These are phyloP conservation scores for Pseudococcus longispinus DNA, from an alignment of 2,888 invertebrate genomes.

Conservation along the genomic window DNA sequence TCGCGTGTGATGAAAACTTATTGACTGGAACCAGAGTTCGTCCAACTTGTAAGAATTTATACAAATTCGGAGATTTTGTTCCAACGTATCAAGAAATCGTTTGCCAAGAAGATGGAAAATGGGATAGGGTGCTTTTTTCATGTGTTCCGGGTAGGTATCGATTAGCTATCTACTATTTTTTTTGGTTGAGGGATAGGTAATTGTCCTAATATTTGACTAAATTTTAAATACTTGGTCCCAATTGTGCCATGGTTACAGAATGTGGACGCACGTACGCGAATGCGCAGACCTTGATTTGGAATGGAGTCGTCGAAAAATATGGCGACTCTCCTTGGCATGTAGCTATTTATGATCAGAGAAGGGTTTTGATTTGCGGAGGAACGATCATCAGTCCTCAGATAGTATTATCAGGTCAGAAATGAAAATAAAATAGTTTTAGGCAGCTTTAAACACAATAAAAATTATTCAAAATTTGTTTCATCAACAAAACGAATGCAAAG, in stretches of 20 bases:
- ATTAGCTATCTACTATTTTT: too few relatives aligned
- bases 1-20: slow-evolving; percentile 2
- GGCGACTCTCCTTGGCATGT: slow-evolving; percentile 3
- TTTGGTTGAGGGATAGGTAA: neutral
- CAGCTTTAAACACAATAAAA: too few relatives aligned
- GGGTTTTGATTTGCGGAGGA: slow-evolving; percentile 47
- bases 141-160: slow-evolving; percentile 12
- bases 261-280: slow-evolving; percentile 6
- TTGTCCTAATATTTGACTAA: neutral
- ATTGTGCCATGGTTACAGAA: neutral
- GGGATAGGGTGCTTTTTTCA: neutral
- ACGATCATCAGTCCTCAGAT: slow-evolving; percentile 29
- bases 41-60: neutral
- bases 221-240: neutral
- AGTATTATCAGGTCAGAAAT: slow-evolving; percentile 40
- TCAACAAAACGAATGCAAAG: too few relatives aligned
- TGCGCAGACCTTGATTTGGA: neutral
- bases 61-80: neutral
- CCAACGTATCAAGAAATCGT: neutral
- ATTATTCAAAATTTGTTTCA: neutral
- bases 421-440: neutral
- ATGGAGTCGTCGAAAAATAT: neutral
- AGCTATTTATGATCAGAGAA: neutral
- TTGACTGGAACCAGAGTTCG: neutral
- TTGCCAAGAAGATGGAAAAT: slow-evolving; percentile 32